Conservation (phyloP, 2,113 vertebrate genomes). For the Spea multiplicata region DNA sequence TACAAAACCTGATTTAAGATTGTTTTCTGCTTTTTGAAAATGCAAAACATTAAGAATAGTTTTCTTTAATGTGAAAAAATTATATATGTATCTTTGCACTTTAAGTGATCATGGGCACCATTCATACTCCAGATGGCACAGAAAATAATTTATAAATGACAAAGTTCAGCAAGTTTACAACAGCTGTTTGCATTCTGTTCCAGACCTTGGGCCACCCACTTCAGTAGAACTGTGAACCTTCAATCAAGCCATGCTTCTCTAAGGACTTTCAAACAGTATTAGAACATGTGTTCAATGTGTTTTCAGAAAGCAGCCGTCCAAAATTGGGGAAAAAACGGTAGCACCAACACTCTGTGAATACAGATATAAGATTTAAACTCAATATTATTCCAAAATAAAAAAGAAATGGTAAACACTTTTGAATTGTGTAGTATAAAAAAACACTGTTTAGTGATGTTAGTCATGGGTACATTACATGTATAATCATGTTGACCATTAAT, state of each 20-base stretch:
- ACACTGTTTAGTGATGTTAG: too few relatives aligned
- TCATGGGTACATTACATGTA: too few relatives aligned
- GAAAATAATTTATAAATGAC: conserved; percentile 90
- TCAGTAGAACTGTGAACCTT: conserved; percentile 63
- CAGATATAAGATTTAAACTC: background rate
- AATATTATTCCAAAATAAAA: too few relatives aligned
- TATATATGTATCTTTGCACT: conserved; percentile 45
- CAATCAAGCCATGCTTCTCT: conserved; percentile 59
- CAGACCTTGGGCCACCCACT: conserved; percentile 68
- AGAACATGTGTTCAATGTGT: conserved; percentile 63
- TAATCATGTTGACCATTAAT: too few relatives aligned
- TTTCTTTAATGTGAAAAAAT: conserved; percentile 45
- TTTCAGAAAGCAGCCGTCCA: conserved; percentile 55
- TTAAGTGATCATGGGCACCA: conserved; percentile 52
- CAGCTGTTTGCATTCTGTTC: conserved; percentile 78
- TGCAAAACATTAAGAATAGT: conserved; percentile 52
- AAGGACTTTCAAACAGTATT: conserved; percentile 57
- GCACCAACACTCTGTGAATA: conserved; percentile 5
- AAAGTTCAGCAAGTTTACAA: conserved; percentile 78
- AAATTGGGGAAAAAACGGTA: conserved; percentile 50
- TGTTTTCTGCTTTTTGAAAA: conserved; percentile 46
- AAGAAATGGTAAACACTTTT: too few relatives aligned
- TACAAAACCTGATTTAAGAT: conserved; percentile 1
- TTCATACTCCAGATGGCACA: conserved; percentile 80
- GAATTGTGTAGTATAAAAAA: too few relatives aligned